phyloP scores from a whole-genome alignment of 2,888 invertebrate species.

The Margaritifera margaritifera region DNA sequence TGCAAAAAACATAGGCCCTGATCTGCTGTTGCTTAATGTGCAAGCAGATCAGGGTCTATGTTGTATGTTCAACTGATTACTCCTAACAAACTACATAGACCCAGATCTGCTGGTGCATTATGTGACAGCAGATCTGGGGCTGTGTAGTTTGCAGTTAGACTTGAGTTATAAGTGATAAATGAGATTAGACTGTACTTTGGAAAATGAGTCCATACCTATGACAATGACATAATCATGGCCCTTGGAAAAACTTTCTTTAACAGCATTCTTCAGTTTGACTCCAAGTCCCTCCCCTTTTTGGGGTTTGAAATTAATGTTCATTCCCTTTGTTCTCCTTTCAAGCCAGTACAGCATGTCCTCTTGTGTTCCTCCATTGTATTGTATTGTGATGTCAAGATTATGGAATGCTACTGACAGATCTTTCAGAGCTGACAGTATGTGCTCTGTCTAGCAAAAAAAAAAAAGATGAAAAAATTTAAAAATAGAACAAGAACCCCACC shows the following conservation, averaged over 20 bases:
- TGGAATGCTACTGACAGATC: conserved; percentile 11
- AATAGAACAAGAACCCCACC: background rate
- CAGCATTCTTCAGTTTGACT: conserved; percentile 37
- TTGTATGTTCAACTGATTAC: too few species aligned
- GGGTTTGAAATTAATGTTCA: conserved; percentile 24
- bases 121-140: too few species aligned
- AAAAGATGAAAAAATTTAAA: background rate
- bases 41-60: too few species aligned
- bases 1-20: too few species aligned
- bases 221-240: conserved; percentile 43
- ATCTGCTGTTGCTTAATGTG: too few species aligned
- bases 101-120: too few species aligned
- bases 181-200: too few species aligned
- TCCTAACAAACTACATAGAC: too few species aligned
- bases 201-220: conserved; percentile 35
- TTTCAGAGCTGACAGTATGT: conserved; percentile 37
- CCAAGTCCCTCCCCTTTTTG: conserved; percentile 43
- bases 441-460: conserved; percentile 43
- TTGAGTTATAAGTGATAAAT: too few species aligned
- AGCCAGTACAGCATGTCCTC: conserved; percentile 48
- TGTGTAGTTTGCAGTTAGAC: too few species aligned
- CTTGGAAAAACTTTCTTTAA: conserved; percentile 34
- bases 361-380: conserved; percentile 43
- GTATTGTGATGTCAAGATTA: conserved; percentile 33
- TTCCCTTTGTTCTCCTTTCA: conserved; percentile 20